Base-by-base conservation (phyloP, 2,888 invertebrate species). In the Cyaniris semiargus region DNA sequence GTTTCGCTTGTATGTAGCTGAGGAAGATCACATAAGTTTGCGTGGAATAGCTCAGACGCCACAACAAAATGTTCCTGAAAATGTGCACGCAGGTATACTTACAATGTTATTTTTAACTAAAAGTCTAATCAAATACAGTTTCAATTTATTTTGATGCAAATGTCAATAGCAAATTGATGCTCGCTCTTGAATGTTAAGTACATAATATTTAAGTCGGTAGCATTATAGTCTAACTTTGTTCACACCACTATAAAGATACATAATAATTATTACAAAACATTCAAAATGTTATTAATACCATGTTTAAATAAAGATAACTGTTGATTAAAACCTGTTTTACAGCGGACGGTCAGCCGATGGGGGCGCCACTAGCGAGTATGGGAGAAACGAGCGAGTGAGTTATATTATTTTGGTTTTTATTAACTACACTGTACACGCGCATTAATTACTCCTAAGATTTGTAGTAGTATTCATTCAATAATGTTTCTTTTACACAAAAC, bases 1-100 rank as follows among this genome's bases (percentile, higher is more conserved):
- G 75, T 82, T 83, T 87, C 87, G 87, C 87, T 87, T 87, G 87
- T 87, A 89, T 89, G 81, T 90, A 96, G 97, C 97, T 81, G 97
- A 97, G 89, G 97, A 97, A 91, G 97, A 97, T 88, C 97, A 97
- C 88, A 88, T 95, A 80, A 91, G 91, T 82, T 85, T 87, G 80
- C 90, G 93, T 81, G 89, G 86, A 27, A 84, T 84, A 80, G 84
- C 83, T 78, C 90, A 87, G 79, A 83, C 90, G 76, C 86, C 89
- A 81, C 90, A 83, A 70, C 83, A 83, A 78, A 87, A 83, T 82
- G 85, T 83, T 85, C 86, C 83, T 80, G 87, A 86, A 78, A 81
- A 84, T 80, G 23, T 48, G 27, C 89, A 85, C 80, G 72, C 90
- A 91, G 92, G 92, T 92, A 90, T 76, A n/a, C n/a, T n/a, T n/a